Conservation (phyloP, 2,797 vertebrate species). For the Periparus ater region DNA sequence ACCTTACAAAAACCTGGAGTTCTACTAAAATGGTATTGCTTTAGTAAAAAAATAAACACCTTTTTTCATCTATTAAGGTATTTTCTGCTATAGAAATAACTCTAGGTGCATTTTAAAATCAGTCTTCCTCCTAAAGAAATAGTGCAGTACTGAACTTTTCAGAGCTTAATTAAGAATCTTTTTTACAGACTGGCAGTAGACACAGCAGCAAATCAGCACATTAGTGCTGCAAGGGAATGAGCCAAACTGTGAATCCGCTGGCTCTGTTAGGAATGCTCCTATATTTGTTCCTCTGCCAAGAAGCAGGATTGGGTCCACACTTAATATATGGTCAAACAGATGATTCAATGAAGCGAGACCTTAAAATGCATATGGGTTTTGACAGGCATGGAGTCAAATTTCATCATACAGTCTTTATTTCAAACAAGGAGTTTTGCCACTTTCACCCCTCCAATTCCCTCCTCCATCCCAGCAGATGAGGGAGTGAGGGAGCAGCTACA, state of each 20-base stretch:
- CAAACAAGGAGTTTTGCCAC: background rate
- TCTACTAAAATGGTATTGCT: background rate
- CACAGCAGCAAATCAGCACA: background rate
- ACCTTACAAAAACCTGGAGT: background rate
- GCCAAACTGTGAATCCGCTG: background rate
- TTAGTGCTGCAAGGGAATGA: background rate
- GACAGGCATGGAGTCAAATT: background rate
- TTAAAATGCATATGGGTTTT: accelerated
- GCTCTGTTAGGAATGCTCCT: background rate
- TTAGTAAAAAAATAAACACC: accelerated
- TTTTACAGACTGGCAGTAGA: background rate
- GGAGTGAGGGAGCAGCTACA: background rate
- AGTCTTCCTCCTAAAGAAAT: background rate
- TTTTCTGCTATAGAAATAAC: background rate
- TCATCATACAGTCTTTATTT: background rate
- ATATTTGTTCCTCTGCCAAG: background rate
- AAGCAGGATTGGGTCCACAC: background rate
- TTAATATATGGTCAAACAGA: background rate
- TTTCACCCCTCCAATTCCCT: background rate
- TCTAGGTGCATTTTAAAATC: background rate
- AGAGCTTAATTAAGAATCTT: background rate
- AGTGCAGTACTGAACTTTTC: background rate
- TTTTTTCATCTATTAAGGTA: background rate
- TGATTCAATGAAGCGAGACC: background rate
- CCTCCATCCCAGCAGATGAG: background rate